Evolutionary conservation across 2,888 invertebrate species (phyloP).

Genomic region (Drosophila pegasa): DNA sequence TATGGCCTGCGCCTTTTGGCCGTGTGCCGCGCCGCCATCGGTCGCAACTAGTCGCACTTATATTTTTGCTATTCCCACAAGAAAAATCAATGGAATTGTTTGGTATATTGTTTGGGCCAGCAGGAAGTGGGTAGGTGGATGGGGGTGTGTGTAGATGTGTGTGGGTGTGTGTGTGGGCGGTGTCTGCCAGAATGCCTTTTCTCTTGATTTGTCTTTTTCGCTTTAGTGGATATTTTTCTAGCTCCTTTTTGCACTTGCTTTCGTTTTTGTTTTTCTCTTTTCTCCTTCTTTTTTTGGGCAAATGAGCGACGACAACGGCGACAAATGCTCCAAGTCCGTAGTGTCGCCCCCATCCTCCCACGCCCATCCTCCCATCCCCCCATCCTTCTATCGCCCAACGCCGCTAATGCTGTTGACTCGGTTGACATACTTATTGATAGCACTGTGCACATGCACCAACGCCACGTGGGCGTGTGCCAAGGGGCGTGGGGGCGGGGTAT

Average conservation of each 20-base stretch:
- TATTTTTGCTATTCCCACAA: conserved; percentile 68
- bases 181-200: conserved; percentile 43
- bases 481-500: neutral
- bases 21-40: conserved; percentile 15
- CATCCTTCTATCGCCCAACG: conserved; percentile 4
- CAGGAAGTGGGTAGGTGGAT: neutral
- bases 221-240: conserved; percentile 35
- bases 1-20: conserved; percentile 37
- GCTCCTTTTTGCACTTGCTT: conserved; percentile 30
- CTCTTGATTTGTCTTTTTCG: conserved; percentile 58
- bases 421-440: conserved; percentile 72
- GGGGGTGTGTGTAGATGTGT: neutral
- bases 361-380: neutral
- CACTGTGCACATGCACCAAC: conserved; percentile 50
- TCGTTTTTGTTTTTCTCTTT: conserved; percentile 17
- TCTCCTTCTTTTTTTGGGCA: conserved; percentile 32
- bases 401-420: conserved; percentile 56
- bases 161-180: conserved; percentile 3
- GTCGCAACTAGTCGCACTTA: conserved; percentile 46
- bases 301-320: conserved; percentile 70
- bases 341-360: conserved; percentile 1
- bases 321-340: conserved; percentile 43
- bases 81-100: conserved; percentile 81
- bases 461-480: conserved; percentile 24
- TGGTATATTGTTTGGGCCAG: conserved; percentile 63